Conservation (phyloP, 2,797 vertebrate genomes). For the Enteromius afrohamiltoni region DNA sequence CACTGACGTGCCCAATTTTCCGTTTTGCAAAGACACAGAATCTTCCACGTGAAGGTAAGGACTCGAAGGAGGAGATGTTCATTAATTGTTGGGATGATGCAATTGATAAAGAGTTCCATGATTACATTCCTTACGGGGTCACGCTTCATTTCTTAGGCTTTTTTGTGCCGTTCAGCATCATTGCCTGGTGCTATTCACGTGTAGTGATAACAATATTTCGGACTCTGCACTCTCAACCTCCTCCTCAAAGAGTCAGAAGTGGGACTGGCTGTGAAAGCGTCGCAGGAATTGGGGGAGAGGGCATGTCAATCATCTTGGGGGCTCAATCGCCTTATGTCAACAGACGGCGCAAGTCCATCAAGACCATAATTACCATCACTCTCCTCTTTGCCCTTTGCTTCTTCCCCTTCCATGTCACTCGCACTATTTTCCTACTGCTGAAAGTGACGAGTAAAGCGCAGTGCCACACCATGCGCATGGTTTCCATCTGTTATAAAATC, state of each 20-base stretch:
- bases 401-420: conserved; percentile 83
- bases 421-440: conserved; percentile 80
- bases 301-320: conserved; percentile 68
- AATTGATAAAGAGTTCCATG: conserved; percentile 79
- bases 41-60: conserved; percentile 63
- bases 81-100: conserved; percentile 84
- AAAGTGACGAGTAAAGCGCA: conserved; percentile 70
- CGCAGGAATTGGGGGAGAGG: conserved; percentile 63
- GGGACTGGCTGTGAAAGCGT: conserved; percentile 57
- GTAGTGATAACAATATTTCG: conserved; percentile 81
- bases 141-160: conserved; percentile 82
- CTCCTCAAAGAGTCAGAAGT: conserved; percentile 61
- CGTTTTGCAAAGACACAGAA: conserved; percentile 80
- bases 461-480: conserved; percentile 76
- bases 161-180: conserved; percentile 82
- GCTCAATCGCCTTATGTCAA: conserved; percentile 78
- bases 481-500: conserved; percentile 86
- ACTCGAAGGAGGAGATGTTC: conserved; percentile 64
- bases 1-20: conserved; percentile 83
- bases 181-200: conserved; percentile 84
- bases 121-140: conserved; percentile 83
- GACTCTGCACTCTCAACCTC: conserved; percentile 73
- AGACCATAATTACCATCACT: conserved; percentile 84
- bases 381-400: conserved; percentile 83
- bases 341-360: conserved; percentile 80